phyloP scores from a whole-genome alignment of 2,113 vertebrate species.

The Lota lota region DNA sequence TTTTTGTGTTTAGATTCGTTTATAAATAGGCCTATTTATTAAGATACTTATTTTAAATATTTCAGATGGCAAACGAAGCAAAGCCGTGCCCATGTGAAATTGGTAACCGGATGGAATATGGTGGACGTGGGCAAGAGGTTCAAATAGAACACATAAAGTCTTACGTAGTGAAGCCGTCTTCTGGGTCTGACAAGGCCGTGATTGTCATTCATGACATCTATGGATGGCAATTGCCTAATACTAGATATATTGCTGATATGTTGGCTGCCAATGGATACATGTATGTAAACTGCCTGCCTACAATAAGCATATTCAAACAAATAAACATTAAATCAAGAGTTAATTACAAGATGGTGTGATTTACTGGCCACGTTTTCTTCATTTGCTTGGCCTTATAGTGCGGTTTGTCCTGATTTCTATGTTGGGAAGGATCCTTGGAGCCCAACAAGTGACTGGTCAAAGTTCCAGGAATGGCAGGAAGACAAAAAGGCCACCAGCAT shows the following conservation, averaged over 20 bases:
- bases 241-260: constrained; percentile 88
- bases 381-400: constrained; percentile 49
- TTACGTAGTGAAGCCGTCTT: constrained; percentile 77
- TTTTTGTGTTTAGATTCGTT: background rate
- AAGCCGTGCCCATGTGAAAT: constrained; percentile 83
- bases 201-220: constrained; percentile 89
- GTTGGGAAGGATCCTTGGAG: constrained; percentile 84
- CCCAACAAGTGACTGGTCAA: constrained; percentile 75
- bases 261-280: constrained; percentile 84
- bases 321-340: background rate
- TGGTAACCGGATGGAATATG: constrained; percentile 80
- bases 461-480: constrained; percentile 83
- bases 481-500: constrained; percentile 76
- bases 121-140: constrained; percentile 79
- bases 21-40: background rate
- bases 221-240: constrained; percentile 89
- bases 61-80: constrained; percentile 84
- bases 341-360: background rate
- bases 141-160: constrained; percentile 82
- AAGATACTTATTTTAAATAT: too few species aligned
- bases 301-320: background rate
- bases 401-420: constrained; percentile 87
- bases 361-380: background rate
- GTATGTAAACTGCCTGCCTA: constrained; percentile 60
- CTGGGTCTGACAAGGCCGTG: constrained; percentile 78